phyloP scores from a whole-genome alignment of 1,140 invertebrate species.

The Vanessa atalanta region DNA sequence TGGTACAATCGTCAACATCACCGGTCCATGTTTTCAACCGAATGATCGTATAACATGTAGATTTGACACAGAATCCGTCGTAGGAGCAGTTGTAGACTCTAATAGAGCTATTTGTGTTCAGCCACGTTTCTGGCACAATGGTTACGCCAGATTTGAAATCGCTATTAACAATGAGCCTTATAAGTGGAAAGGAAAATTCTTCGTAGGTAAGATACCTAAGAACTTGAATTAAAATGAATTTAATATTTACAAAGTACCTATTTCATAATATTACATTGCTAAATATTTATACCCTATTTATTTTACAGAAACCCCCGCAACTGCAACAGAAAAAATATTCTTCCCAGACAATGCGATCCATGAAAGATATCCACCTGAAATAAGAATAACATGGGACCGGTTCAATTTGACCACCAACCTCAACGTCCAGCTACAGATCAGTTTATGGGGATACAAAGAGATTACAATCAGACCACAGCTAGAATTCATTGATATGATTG shows the following conservation, averaged over 20 bases:
- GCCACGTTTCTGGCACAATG: conserved; percentile 93
- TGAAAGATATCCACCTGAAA: conserved; percentile 85
- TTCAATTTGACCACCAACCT: conserved; percentile 92
- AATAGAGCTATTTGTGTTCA: conserved; percentile 95
- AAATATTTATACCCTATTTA: neutral
- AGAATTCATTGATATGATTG: conserved; percentile 83
- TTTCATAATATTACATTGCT: neutral
- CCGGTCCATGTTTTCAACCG: conserved; percentile 91
- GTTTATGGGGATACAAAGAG: conserved; percentile 93
- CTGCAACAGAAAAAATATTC: conserved; percentile 91
- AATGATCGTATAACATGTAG: conserved; percentile 89
- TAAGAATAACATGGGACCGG: conserved; percentile 90
- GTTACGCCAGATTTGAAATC: conserved; percentile 93
- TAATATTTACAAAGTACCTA: neutral
- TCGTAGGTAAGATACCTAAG: conserved; percentile 86
- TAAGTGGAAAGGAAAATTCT: conserved; percentile 95
- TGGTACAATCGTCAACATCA: conserved; percentile 96
- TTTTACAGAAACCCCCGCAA: conserved; percentile 89
- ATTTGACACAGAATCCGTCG: conserved; percentile 89
- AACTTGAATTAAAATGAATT: neutral
- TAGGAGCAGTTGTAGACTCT: conserved; percentile 86
- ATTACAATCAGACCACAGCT: conserved; percentile 88
- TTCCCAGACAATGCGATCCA: conserved; percentile 88
- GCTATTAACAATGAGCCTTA: conserved; percentile 91
- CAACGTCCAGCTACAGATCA: conserved; percentile 88